Evolutionary conservation across 2,888 invertebrate genomes (phyloP), one percentile per base, ranked within the genome.

Genomic region (Melinopterus prodromus): DNA sequence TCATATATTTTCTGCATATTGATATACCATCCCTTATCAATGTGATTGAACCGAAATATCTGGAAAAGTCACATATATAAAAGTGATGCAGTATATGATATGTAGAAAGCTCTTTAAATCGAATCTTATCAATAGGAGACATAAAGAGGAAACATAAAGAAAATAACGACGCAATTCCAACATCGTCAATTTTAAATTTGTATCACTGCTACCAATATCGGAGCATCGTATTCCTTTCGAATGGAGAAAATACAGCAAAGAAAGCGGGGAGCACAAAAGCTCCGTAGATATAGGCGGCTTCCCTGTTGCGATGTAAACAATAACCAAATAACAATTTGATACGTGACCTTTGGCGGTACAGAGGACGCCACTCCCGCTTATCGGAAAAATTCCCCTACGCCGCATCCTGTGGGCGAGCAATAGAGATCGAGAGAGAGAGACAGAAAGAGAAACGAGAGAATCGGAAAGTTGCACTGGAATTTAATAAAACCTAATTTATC

Each of bases 401-500:
- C 9, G 12, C 53, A 53, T 53, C 53, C 53, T 12, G 9, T 12
- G 53, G 12, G 53, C 2, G 9, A 53, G 2, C 26, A 26, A 53
- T 12, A 53, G 53, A 1, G 53, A 53, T 7, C 7, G 53, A 9
- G 53, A 53, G 38, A 9, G 38, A 38, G 53, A 53, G 12, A 12
- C 7, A 53, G 12, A 12, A 53, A 53, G 1, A 53, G 12, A 53
- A 12, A 53, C 35, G 36, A 35, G 37, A 35, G 35, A 74, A 74
- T 74, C 74, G 74, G 74, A 37, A 74, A 35, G n/a, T 35, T 35
- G 36, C n/a, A 37, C 12, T 35, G 74, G 74, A 74, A 74, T 74
- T 74, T 74, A 74, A 74, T 74, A 74, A 74, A 74, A 74, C 74
- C 74, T 74, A 74, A 74, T 74, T 74, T 74, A 74, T 74, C 74